Conservation (phyloP, 2,113 vertebrate species). For the Psophia crepitans region DNA sequence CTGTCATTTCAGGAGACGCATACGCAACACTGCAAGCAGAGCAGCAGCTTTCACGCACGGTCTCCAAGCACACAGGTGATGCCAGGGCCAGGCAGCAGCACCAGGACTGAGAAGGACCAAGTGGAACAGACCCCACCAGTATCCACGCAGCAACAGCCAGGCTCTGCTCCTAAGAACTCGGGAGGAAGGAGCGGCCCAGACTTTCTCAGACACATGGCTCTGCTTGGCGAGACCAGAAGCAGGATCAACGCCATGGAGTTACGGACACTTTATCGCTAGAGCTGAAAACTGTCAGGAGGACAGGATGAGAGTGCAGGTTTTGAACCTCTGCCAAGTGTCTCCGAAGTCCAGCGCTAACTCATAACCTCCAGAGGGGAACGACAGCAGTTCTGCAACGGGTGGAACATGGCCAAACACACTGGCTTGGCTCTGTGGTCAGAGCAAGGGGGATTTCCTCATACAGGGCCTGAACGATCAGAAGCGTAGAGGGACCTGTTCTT, state of each 20-base stretch:
- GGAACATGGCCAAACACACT: not conserved
- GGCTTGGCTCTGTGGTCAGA: not conserved
- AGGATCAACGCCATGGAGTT: not conserved
- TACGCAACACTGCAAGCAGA: not conserved
- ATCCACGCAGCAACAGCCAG: not conserved
- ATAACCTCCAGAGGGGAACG: not conserved
- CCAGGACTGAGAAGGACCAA: not conserved
- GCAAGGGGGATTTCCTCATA: not conserved
- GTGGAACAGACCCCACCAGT: not conserved
- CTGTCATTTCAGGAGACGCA: not conserved
- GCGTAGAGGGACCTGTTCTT: not conserved
- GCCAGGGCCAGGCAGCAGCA: not conserved
- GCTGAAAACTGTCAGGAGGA: not conserved
- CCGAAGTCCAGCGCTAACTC: not conserved
- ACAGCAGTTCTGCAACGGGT: not conserved
- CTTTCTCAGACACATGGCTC: not conserved
- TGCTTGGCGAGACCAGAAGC: not conserved
- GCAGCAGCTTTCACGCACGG: not conserved
- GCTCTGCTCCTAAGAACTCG: not conserved
- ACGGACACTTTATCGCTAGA: not conserved
- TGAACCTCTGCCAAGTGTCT: not conserved
- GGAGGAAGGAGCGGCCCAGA: not conserved
- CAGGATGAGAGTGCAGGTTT: not conserved
- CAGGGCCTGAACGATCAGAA: not conserved
- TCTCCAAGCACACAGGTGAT: not conserved